phyloP scores from a whole-genome alignment of 2,888 invertebrate species.

The Scaptomyza flava region DNA sequence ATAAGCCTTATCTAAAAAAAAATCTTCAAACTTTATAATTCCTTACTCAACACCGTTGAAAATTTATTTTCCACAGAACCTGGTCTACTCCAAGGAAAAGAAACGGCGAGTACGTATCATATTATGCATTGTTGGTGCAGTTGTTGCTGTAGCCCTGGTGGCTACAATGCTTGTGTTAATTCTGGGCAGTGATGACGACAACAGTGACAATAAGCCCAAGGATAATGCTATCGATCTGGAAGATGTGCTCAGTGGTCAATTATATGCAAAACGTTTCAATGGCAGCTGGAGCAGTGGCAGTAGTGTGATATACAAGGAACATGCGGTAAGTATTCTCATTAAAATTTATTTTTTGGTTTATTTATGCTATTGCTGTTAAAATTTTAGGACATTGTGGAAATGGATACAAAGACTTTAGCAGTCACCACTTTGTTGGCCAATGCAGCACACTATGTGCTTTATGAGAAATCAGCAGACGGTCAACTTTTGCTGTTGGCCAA shows the following conservation, averaged over 20 bases:
- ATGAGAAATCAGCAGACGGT: conserved; percentile 88
- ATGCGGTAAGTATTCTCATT: conserved; percentile 61
- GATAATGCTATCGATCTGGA: conserved; percentile 85
- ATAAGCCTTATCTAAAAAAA: too few species aligned
- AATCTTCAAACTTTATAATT: background rate
- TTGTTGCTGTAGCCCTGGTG: conserved; percentile 87
- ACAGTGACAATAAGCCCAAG: conserved; percentile 82
- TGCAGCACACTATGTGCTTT: conserved; percentile 76
- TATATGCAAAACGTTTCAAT: conserved; percentile 89
- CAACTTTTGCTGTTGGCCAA: conserved; percentile 87
- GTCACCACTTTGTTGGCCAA: conserved; percentile 60
- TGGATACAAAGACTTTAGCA: conserved; percentile 66
- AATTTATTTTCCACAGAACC: conserved; percentile 85
- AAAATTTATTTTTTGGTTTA: background rate
- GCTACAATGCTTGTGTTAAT: conserved; percentile 87
- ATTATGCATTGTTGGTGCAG: conserved; percentile 86
- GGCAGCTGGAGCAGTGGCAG: conserved; percentile 92
- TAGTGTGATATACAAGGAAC: conserved; percentile 87
- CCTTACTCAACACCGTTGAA: background rate
- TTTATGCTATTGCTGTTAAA: background rate
- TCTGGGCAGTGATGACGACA: conserved; percentile 81
- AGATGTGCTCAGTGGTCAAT: conserved; percentile 89
- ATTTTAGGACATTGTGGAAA: conserved; percentile 77
- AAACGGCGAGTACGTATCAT: conserved; percentile 86
- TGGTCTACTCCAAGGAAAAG: conserved; percentile 86